These are phyloP conservation scores for Anhinga anhinga DNA, from an alignment of 2,113 vertebrate species.

Conservation along the genomic window DNA sequence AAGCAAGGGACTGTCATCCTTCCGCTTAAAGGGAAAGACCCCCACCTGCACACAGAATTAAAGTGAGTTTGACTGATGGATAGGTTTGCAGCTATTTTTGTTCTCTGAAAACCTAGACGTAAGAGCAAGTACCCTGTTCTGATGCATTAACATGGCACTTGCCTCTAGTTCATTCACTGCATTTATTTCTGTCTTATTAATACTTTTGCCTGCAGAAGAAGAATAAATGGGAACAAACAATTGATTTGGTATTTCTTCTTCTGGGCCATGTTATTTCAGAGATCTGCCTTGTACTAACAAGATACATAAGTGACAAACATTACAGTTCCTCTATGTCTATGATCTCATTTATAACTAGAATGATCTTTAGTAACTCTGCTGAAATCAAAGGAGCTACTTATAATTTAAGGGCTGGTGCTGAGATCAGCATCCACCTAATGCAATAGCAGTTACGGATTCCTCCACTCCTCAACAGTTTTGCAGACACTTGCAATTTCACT, in stretches of 20 bases:
- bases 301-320: not conserved
- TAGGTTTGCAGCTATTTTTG: not conserved
- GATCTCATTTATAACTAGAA: not conserved
- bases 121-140: not conserved
- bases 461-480: not conserved
- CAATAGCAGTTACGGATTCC: not conserved
- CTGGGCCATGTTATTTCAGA: not conserved
- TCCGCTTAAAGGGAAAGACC: not conserved
- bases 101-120: not conserved
- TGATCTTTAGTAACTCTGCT: not conserved
- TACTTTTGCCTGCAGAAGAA: not conserved
- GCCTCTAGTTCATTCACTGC: not conserved
- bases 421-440: not conserved
- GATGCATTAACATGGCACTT: not conserved
- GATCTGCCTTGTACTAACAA: not conserved
- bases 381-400: not conserved
- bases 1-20: not conserved
- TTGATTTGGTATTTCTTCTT: not conserved
- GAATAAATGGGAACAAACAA: not conserved
- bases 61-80: fast-evolving
- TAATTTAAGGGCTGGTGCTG: not conserved
- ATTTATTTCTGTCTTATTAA: not conserved
- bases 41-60: not conserved
- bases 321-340: not conserved
- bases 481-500: not conserved